Evolutionary conservation across 2,888 invertebrate genomes (phyloP), one percentile per base, ranked within the genome.

Genomic region (Diaperis boleti): DNA sequence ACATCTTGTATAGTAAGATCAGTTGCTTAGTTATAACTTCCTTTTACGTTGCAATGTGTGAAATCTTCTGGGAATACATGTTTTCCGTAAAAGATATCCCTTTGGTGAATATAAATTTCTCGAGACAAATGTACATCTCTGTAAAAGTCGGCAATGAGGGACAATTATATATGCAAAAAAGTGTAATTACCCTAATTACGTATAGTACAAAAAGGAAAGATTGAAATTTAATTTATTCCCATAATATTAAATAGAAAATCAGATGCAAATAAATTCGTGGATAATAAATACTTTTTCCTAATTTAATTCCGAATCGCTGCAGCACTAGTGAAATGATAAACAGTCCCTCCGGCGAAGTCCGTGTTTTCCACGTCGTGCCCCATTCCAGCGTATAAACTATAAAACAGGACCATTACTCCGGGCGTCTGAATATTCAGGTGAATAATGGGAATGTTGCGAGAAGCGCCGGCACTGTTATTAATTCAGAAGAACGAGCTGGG

Each of bases 161-260:
- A 54, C 54, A 54, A 54, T 54, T 54, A 56, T 18, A 44, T 44
- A 56, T 56, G 56, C 44, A 56, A 56, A 45, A 56, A 45, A 56
- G 33, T 8, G 14, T 56, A 56, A 56, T 56, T 44, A 56, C 35
- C 35, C 35, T 56, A 56, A 56, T 56, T 56, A 56, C 33, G 15
- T 29, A 22, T 56, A 56, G 35, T 45, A 56, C 45, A 45, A 20
- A 33, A 33, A 22, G 56, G 45, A 56, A 44, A 18, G 54, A 54
- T 14, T 54, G 41, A 54, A 56, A 44, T 44, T 56, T 56, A 45
- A 44, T 44, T 56, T 56, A 45, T 56, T 45, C 56, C 33, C 45
- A 56, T 45, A 44, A 33, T 56, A 54, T 26, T 55, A 55, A 55
- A 52, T 52, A 52, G 22, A 17, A 42, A 55, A 55, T 55, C 13